Evolutionary conservation across 2,797 vertebrate species (phyloP), one percentile per base, ranked within the genome.

Genomic region (Anniella stebbinsi): DNA sequence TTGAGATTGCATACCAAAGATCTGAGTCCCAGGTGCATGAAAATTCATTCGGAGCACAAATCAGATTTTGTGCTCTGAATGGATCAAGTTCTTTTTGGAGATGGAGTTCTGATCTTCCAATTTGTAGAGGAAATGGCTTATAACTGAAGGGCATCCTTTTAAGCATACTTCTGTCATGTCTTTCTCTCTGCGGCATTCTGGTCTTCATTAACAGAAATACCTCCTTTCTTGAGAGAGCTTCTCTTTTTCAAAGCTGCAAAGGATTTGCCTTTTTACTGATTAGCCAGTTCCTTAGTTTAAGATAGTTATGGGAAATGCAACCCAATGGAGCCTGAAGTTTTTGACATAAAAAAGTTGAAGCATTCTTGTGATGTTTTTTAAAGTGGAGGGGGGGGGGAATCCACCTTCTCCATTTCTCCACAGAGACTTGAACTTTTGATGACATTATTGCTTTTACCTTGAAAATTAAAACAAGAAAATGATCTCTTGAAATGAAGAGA

Each of bases 111-210:
- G 51, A 88, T 85, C 73, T 69, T 33, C 41, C 76, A 63, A 38
- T 88, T 92, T 90, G 80, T 86, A 86, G 81, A 89, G 80, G 85
- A 72, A 91, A 83, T 76, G n/a, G n/a, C 36, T 72, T 73, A 54
- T 83, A 91, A 93, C 85, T 51, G 10, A 89, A 88, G 33, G 73
- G 48, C 41, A 82, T 54, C 33, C 6, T 0, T 76, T 69, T 80
- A 80, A 88, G 81, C 84, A 30, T 69, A 69, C 78, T 69, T 76
- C 38, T 90, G 45, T 73, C 69, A 78, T 81, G 60, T 3, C 83
- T 91, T 84, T 84, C 76, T 91, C 85, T 89, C 77, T 80, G 0
- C n/a, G 57, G 60, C 36, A 86, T 88, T 91, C 66, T 51, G 76
- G 38, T 78, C 13, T 76, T 77, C 69, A 91, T 86, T 45, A 88